phyloP scores from a whole-genome alignment of 1,140 invertebrate genomes.

The Littorina saxatilis region DNA sequence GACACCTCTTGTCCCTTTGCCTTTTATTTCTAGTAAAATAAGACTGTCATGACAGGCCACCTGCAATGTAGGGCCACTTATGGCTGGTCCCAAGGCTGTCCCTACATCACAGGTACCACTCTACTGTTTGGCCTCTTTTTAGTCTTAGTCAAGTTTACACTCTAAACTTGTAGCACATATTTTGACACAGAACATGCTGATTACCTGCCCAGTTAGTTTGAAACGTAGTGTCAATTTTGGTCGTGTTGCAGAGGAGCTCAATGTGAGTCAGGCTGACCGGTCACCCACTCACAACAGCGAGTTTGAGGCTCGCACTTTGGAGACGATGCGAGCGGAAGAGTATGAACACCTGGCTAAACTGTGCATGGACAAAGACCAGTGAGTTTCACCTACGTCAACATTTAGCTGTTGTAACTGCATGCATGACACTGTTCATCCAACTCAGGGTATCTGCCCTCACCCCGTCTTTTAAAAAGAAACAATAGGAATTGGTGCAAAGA shows the following conservation, averaged over 20 bases:
- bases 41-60: no score
- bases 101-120: no score
- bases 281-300: background rate
- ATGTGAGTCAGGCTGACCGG: background rate
- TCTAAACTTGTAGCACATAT: no score
- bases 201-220: no score
- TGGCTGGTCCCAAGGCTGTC: no score
- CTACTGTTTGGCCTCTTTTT: no score
- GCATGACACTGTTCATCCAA: background rate
- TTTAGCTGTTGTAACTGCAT: background rate
- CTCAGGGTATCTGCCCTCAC: background rate
- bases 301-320: slow-evolving; percentile 35
- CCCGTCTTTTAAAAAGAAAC: background rate
- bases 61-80: no score
- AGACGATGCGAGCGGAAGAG: slow-evolving; percentile 65
- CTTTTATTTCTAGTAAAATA: no score
- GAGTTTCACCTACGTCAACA: no score
- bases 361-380: slow-evolving; percentile 71
- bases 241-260: slow-evolving; percentile 39
- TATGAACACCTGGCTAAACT: slow-evolving; percentile 70
- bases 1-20: no score
- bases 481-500: background rate
- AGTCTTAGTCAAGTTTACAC: no score
- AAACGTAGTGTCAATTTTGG: background rate
- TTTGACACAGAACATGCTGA: no score